Conservation (phyloP, 2,888 invertebrate species). For the Perdita meconis region DNA sequence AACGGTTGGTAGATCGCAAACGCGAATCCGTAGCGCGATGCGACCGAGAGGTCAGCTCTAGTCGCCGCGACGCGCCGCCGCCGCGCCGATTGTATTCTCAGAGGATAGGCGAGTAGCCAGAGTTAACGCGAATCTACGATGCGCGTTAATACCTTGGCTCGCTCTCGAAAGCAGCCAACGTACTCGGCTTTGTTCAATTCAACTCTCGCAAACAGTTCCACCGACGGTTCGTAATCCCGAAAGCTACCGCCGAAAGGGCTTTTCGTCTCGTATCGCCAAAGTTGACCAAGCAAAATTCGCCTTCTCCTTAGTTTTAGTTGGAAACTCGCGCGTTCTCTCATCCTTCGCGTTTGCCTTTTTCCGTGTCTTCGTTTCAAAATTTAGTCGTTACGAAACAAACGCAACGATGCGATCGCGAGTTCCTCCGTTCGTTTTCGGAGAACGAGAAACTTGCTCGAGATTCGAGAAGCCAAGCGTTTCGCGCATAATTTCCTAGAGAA, state of each 20-base stretch:
- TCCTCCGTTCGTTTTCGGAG: neutral
- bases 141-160: conserved; percentile 49
- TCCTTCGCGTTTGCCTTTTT: neutral
- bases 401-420: neutral
- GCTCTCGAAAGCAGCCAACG: conserved; percentile 44
- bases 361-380: conserved; percentile 32
- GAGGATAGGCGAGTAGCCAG: conserved; percentile 19
- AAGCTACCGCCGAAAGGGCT: conserved; percentile 16
- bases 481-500: neutral
- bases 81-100: conserved; percentile 37
- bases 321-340: neutral
- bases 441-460: neutral
- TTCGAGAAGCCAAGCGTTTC: neutral
- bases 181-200: conserved; percentile 38
- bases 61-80: too few species aligned
- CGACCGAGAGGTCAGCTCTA: conserved; percentile 8
- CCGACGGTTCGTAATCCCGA: conserved; percentile 44
- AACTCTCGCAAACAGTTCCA: conserved; percentile 31
- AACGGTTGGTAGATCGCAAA: conserved; percentile 17
- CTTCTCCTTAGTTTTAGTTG: neutral
- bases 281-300: conserved; percentile 7
- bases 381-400: conserved; percentile 44
- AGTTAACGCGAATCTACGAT: conserved; percentile 21
- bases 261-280: conserved; percentile 3
- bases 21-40: neutral